These are phyloP conservation scores for Rhogogaster chlorosoma DNA, from an alignment of 2,888 invertebrate genomes.

Conservation along the genomic window DNA sequence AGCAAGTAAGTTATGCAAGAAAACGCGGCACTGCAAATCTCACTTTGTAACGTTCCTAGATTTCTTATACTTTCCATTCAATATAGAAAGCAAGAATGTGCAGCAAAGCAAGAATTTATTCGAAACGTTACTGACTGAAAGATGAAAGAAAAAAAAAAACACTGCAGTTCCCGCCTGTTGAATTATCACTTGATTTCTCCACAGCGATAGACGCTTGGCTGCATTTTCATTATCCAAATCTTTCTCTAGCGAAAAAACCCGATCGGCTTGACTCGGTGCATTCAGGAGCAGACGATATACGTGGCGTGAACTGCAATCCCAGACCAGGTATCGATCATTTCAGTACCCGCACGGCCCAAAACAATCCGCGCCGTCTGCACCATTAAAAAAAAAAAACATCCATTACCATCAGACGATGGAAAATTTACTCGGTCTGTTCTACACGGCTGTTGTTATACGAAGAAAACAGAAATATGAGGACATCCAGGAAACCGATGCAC, in stretches of 20 bases:
- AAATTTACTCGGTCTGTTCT: slow-evolving; percentile 8
- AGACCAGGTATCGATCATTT: slow-evolving; percentile 26
- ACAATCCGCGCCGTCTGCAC: slow-evolving; percentile 1
- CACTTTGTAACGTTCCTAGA: background rate
- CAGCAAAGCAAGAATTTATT: background rate
- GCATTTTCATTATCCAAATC: background rate
- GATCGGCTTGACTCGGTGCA: background rate
- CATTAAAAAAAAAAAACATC: slow-evolving; percentile 39
- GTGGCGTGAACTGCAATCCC: slow-evolving; percentile 14
- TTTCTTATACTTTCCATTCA: background rate
- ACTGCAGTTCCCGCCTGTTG: background rate
- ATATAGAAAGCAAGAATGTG: background rate
- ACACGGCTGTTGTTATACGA: background rate
- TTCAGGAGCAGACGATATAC: background rate
- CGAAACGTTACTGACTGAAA: background rate
- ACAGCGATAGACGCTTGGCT: background rate
- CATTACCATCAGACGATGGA: slow-evolving; percentile 37
- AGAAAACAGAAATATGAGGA: background rate
- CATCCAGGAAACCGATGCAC: background rate
- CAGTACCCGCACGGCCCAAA: background rate
- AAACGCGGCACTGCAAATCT: background rate
- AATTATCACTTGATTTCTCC: background rate
- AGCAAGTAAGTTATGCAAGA: background rate
- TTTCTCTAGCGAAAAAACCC: too few species aligned
- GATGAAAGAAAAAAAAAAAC: background rate